These are phyloP conservation scores for Penaeus japonicus DNA, from an alignment of 1,140 invertebrate genomes.

Conservation along the genomic window DNA sequence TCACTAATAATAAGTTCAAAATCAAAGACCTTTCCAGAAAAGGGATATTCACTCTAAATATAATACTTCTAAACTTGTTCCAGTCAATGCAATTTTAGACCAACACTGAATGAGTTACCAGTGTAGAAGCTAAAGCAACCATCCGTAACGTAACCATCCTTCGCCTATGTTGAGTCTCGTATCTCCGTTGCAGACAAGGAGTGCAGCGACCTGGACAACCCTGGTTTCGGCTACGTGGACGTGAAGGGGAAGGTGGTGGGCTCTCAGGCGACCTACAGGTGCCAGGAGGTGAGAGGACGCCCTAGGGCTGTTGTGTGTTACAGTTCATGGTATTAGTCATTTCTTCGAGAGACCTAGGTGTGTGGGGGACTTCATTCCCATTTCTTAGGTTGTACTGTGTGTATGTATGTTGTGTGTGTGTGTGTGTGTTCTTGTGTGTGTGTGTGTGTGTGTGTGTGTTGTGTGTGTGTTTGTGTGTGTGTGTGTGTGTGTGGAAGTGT, in stretches of 20 bases:
- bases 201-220: slow-evolving; percentile 77
- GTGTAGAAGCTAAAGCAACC: too few species aligned
- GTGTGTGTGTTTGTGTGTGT: not conserved
- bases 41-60: too few species aligned
- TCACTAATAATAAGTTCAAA: too few species aligned
- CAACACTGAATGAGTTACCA: too few species aligned
- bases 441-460: not conserved
- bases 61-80: too few species aligned
- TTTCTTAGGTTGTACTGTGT: too few species aligned
- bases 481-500: slow-evolving; percentile 10
- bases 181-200: slow-evolving; percentile 76
- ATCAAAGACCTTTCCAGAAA: too few species aligned
- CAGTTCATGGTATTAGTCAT: not conserved
- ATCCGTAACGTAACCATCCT: too few species aligned
- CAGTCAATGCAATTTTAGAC: too few species aligned
- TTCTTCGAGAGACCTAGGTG: not conserved
- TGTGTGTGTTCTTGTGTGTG: not conserved
- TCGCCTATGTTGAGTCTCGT: not conserved
- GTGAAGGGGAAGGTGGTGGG: slow-evolving; percentile 80
- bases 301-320: too few species aligned
- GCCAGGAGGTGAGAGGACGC: slow-evolving; percentile 83
- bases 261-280: slow-evolving; percentile 82
- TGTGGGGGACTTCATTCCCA: too few species aligned
- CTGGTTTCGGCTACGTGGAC: slow-evolving; percentile 75
- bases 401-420: too few species aligned